Evolutionary conservation across 1,140 invertebrate genomes (phyloP).

Genomic region (Drosophila tropicalis): DNA sequence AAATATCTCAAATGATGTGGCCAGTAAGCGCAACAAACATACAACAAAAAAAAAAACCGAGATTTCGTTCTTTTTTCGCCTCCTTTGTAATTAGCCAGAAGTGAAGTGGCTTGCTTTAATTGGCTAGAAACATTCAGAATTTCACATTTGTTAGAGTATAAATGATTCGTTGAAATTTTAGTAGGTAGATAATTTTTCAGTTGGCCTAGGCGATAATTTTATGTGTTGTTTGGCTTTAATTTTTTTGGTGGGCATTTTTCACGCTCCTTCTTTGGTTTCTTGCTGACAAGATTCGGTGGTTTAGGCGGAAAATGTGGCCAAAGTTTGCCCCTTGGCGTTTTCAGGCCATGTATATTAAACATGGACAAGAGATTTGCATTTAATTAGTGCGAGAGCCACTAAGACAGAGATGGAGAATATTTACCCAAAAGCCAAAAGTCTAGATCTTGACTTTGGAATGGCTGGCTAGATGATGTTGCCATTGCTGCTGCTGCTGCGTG

Average conservation of each 20-base stretch:
- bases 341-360: slow-evolving; percentile 63
- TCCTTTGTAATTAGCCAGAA: slow-evolving; percentile 7
- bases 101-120: slow-evolving; percentile 1
- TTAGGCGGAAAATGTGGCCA: slow-evolving; percentile 62
- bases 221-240: slow-evolving; percentile 45
- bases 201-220: slow-evolving; percentile 57
- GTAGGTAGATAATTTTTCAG: neutral
- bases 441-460: slow-evolving; percentile 36
- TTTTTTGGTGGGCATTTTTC: slow-evolving; percentile 37
- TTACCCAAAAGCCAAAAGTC: slow-evolving; percentile 52
- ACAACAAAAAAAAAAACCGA: too few species aligned
- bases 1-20: slow-evolving; percentile 81
- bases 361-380: slow-evolving; percentile 68
- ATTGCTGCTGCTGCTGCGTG: slow-evolving; percentile 53
- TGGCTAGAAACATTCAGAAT: neutral
- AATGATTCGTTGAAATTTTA: neutral
- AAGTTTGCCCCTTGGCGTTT: slow-evolving; percentile 63
- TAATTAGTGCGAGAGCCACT: slow-evolving; percentile 51
- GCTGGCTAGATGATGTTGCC: too few species aligned
- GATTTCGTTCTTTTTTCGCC: neutral
- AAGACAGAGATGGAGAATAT: neutral
- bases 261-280: slow-evolving; percentile 14
- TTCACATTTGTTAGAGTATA: slow-evolving; percentile 5
- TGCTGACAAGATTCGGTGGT: slow-evolving; percentile 62
- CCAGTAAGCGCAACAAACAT: slow-evolving; percentile 55